Base-by-base conservation (phyloP, 92 coral and sea anemone species). In the Blastomussa wellsi region DNA sequence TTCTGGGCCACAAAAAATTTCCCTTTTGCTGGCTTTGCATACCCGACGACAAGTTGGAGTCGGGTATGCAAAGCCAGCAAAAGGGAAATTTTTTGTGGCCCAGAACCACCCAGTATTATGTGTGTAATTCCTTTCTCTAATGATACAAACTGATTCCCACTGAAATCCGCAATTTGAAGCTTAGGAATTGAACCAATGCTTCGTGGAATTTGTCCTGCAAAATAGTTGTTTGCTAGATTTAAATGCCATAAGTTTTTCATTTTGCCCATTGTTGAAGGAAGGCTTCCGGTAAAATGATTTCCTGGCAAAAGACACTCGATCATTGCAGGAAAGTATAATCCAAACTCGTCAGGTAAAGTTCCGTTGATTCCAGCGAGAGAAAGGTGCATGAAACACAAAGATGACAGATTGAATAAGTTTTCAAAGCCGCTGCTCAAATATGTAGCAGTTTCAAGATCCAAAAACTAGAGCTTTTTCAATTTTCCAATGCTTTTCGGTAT, bases 401-500 rank as follows among this genome's bases (percentile, higher is more conserved):
- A 85, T 11, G 92, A 78, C 60, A 93, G 76, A 38, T 83, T 89
- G 32, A 64, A 79, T n/a, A 92, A 68, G 73, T 85, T 73, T 69
- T 92, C 92, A 65, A 92, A 82, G 11, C 88, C 88, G 0, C 91
- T 84, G 1, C 31, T 74, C 2, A 93, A 82, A 17, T 72, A 22
- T 2, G n/a, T 48, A 1, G 87, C 83, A 33, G 90, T 69, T 64
- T 92, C 95, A 24, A 94, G 83, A 67, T 94, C 98, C 73, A 94
- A 55, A 86, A 92, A 94, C 98, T 94, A 85, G 16, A 94, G 80
- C 75, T 94, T 90, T 42, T 80, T 82, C 74, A 94, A 66, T 11
- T 88, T 85, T 7, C 91, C 83, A 47, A 94, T 94, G 48, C 98
- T 92, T 36, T 62, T 57, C 36, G 98, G 98, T 37, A 94, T 90